Evolutionary conservation across 1,140 invertebrate genomes (phyloP).

Genomic region (Anadara kagoshimensis): DNA sequence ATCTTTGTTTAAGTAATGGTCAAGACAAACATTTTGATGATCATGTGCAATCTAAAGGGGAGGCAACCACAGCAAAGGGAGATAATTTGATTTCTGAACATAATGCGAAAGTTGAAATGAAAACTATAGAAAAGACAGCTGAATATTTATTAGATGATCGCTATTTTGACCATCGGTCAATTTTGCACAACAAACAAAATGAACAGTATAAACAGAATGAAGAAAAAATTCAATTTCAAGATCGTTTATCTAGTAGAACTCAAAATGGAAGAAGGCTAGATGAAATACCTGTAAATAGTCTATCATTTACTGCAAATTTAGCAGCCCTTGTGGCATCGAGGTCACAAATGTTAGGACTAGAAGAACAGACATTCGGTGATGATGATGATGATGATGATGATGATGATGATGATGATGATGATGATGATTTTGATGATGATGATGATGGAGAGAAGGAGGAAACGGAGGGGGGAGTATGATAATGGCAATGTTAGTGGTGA

Average conservation of each 20-base stretch:
- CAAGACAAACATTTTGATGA: not conserved
- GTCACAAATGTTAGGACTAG: constrained; percentile 34
- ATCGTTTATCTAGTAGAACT: not conserved
- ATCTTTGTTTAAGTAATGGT: not conserved
- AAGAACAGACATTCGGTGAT: constrained; percentile 41
- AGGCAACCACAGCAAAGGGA: not conserved
- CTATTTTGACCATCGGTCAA: not conserved
- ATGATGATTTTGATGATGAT: constrained; percentile 17
- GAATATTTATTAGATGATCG: not conserved
- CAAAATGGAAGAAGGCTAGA: constrained; percentile 18
- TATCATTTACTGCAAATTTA: constrained; percentile 35
- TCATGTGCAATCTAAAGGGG: not conserved
- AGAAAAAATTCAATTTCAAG: not conserved
- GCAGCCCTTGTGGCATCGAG: constrained; percentile 40
- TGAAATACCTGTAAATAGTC: constrained; percentile 20
- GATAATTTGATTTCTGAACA: not conserved
- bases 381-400: constrained; percentile 20
- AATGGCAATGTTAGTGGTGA: no score
- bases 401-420: constrained; percentile 10
- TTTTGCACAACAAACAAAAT: not conserved
- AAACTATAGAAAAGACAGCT: not conserved
- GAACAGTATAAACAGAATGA: not conserved
- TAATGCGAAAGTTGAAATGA: not conserved
- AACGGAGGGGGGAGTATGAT: no score
- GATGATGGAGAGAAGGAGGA: constrained; percentile 1